phyloP scores from a whole-genome alignment of 2,888 invertebrate genomes.

The Atrina japonica region DNA sequence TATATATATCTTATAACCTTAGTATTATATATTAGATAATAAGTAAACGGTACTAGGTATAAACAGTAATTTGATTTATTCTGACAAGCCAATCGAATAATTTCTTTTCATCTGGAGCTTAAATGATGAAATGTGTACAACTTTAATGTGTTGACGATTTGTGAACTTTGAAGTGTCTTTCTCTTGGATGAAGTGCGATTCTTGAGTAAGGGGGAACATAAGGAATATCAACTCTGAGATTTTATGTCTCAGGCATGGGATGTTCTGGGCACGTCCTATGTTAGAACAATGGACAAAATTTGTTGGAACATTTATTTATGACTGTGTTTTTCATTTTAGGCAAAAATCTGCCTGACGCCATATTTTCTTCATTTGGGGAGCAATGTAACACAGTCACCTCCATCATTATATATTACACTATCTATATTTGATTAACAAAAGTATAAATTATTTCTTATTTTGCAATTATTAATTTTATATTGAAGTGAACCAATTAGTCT shows the following conservation, averaged over 20 bases:
- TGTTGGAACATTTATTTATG: not conserved
- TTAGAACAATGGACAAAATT: conserved; percentile 1
- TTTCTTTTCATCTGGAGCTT: not conserved
- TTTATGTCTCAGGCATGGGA: conserved; percentile 12
- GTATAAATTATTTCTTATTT: too few relatives aligned
- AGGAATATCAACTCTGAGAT: conserved; percentile 10
- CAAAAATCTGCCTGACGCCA: conserved; percentile 1
- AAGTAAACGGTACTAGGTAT: not conserved
- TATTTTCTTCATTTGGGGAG: conserved; percentile 1
- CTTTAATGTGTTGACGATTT: too few relatives aligned
- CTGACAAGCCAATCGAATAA: not conserved
- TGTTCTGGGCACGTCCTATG: conserved; percentile 1
- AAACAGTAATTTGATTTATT: not conserved
- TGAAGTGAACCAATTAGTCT: too few relatives aligned
- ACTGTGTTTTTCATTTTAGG: not conserved
- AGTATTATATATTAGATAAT: not conserved
- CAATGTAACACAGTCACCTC: not conserved
- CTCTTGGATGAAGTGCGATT: not conserved
- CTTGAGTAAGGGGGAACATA: conserved; percentile 1
- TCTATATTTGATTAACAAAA: too few relatives aligned
- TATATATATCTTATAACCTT: not conserved
- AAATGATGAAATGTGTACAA: too few relatives aligned
- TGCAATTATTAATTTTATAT: too few relatives aligned
- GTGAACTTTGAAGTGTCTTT: not conserved
- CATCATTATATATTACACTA: not conserved